These are phyloP conservation scores for Goniozus legneri DNA, from an alignment of 1,140 invertebrate species.

Conservation along the genomic window DNA sequence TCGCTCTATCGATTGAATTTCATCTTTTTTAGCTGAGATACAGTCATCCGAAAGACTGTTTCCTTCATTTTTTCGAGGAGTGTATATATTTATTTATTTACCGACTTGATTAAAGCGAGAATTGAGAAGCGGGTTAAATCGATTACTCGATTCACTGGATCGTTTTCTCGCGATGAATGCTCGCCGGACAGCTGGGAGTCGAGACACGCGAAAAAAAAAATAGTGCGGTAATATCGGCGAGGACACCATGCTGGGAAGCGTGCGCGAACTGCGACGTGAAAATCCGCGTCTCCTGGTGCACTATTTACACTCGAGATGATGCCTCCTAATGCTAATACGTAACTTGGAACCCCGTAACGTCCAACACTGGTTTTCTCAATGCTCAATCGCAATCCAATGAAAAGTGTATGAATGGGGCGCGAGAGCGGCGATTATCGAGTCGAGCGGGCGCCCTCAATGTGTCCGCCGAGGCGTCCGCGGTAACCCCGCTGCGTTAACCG, in stretches of 20 bases:
- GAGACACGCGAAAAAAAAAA: no score
- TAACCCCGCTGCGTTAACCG: constrained; percentile 52
- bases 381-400: constrained; percentile 57
- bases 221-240: constrained; percentile 25
- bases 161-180: no score
- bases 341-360: no score
- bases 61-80: no score
- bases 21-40: no score
- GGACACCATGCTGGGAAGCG: constrained; percentile 46
- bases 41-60: no score
- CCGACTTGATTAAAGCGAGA: no score
- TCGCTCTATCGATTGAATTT: no score
- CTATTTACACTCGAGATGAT: constrained; percentile 57
- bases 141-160: no score
- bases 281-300: constrained; percentile 53
- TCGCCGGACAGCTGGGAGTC: no score
- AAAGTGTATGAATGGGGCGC: constrained; percentile 54
- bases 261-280: constrained; percentile 54
- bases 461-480: constrained; percentile 55
- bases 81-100: no score
- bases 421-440: constrained; percentile 56
- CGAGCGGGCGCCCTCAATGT: constrained; percentile 54
- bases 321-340: constrained; percentile 55
- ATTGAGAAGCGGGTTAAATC: no score
- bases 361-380: constrained; percentile 54